Percentiles rank a stretch among this genome's conserved stretches.
Evolutionary conservation across 64 coral and sea anemone genomes (phyloP).

Genomic region (Pocillopora damicornis): DNA sequence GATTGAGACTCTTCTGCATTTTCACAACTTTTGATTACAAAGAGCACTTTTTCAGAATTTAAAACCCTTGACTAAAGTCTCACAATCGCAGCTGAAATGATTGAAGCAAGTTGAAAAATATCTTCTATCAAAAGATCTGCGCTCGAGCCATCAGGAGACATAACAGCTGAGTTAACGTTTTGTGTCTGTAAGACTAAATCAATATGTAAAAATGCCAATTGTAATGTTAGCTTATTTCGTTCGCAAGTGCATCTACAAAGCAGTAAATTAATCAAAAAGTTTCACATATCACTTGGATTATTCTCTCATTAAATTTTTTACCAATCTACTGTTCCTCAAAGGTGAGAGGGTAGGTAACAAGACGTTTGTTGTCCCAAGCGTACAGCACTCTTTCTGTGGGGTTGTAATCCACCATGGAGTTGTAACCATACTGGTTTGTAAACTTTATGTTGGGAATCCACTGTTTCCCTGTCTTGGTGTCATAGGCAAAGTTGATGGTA

Average conservation of each 20-base stretch:
- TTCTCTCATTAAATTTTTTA: not conserved
- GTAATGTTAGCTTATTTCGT: not conserved
- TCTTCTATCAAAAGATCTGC: too few relatives aligned
- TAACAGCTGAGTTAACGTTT: too few relatives aligned
- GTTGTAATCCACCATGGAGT: slow-evolving; percentile 45
- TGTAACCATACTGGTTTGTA: slow-evolving; percentile 29
- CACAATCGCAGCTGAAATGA: too few relatives aligned
- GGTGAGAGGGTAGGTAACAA: slow-evolving; percentile 29
- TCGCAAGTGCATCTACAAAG: not conserved
- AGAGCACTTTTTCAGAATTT: too few relatives aligned
- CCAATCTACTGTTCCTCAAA: not conserved
- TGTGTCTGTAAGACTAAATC: not conserved
- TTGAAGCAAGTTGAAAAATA: too few relatives aligned
- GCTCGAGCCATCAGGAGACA: too few relatives aligned
- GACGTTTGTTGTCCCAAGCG: slow-evolving; percentile 25
- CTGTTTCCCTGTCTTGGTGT: slow-evolving; percentile 43
- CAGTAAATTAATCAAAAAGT: not conserved
- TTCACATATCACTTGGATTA: not conserved
- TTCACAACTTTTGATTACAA: too few relatives aligned
- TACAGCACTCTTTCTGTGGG: slow-evolving; percentile 41
- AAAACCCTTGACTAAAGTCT: too few relatives aligned
- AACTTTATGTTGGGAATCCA: slow-evolving; percentile 54
- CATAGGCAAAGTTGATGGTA: slow-evolving; percentile 52
- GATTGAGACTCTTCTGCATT: too few relatives aligned
- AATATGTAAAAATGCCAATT: not conserved